These are phyloP conservation scores for Callorhinus ursinus DNA, from an alignment of 2,113 vertebrate species.

Conservation along the genomic window DNA sequence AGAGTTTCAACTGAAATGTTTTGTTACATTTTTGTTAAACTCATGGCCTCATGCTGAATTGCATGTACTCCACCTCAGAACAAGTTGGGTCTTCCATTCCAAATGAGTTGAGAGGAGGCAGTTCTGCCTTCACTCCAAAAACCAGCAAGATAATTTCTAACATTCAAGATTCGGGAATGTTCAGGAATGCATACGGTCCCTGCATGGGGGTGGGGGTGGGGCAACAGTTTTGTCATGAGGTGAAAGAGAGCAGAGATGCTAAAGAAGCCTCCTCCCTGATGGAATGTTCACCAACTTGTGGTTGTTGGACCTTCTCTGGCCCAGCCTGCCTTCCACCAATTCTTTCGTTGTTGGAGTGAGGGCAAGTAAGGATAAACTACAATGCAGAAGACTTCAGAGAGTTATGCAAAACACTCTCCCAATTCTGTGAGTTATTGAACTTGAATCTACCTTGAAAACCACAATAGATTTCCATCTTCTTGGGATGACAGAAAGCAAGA, in stretches of 20 bases:
- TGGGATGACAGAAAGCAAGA: conserved; percentile 33
- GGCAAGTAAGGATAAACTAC: not conserved
- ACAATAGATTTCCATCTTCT: not conserved
- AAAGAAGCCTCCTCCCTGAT: not conserved
- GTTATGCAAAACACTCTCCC: not conserved
- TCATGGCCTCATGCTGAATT: not conserved
- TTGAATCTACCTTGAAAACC: not conserved
- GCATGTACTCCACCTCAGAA: not conserved
- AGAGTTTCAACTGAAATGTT: not conserved
- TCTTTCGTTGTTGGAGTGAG: not conserved
- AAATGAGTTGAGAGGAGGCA: not conserved
- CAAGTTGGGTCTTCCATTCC: not conserved
- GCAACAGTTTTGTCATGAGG: not conserved
- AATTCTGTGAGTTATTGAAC: not conserved
- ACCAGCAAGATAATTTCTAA: not conserved
- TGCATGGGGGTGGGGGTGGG: no score
- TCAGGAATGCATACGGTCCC: not conserved
- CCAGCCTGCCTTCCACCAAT: not conserved
- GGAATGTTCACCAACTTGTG: not conserved
- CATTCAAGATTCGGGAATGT: not conserved
- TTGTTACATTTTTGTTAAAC: not conserved
- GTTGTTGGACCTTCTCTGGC: not conserved
- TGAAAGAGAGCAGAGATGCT: not conserved
- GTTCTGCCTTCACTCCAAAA: not conserved
- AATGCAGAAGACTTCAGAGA: not conserved